Conservation (phyloP, 2,113 vertebrate genomes). For the Xenopus tropicalis region DNA sequence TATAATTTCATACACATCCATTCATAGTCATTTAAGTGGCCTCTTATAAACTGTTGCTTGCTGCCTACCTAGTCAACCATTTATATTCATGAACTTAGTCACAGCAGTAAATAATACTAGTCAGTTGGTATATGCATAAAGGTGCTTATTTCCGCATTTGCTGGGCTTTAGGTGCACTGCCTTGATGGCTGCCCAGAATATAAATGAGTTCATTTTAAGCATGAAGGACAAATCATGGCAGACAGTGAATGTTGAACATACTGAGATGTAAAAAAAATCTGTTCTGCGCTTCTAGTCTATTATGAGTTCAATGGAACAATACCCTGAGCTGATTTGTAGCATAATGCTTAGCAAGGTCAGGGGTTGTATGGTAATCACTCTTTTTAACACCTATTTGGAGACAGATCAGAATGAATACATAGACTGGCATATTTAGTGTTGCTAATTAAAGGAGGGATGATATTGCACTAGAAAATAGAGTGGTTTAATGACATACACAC, state of each 20-base stretch:
- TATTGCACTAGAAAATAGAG: too few relatives aligned
- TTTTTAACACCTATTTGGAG: too few relatives aligned
- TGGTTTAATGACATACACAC: too few relatives aligned
- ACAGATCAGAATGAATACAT: too few relatives aligned
- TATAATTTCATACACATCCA: conserved; percentile 1
- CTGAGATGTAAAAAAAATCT: conserved; percentile 40
- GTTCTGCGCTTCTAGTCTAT: conserved; percentile 20
- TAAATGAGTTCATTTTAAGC: conserved; percentile 54
- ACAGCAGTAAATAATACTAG: conserved; percentile 7
- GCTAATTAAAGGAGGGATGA: too few relatives aligned
- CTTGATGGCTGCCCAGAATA: conserved; percentile 28
- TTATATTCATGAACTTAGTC: conserved; percentile 29
- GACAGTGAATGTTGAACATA: conserved; percentile 25
- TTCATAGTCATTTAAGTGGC: conserved; percentile 10
- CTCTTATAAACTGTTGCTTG: background rate
- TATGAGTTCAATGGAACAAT: too few relatives aligned
- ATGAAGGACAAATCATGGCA: conserved; percentile 52
- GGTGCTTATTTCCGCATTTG: conserved; percentile 11
- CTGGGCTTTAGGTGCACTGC: background rate
- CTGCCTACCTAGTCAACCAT: conserved; percentile 12
- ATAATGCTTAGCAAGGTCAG: background rate
- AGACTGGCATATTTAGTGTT: too few relatives aligned
- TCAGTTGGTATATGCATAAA: conserved; percentile 4
- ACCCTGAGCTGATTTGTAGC: too few relatives aligned
- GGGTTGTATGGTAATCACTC: background rate